phyloP scores from a whole-genome alignment of 2,888 invertebrate genomes.

The Campoplex capitator region DNA sequence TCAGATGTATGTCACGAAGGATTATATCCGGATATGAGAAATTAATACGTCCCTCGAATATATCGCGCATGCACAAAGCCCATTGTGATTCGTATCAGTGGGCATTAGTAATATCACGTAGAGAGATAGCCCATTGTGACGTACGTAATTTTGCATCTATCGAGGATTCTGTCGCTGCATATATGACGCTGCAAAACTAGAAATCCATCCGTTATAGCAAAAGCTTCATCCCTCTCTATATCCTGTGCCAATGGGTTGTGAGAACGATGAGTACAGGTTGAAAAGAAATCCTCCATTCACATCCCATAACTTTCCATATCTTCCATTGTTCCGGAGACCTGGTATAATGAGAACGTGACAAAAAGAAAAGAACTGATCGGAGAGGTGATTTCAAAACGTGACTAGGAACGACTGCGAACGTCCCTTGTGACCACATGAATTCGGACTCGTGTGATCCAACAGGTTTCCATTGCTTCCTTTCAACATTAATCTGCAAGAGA shows the following conservation, averaged over 20 bases:
- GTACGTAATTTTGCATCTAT: slow-evolving; percentile 28
- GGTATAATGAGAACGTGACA: neutral
- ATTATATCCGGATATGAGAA: slow-evolving; percentile 36
- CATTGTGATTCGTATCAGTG: slow-evolving; percentile 30
- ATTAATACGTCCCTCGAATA: slow-evolving; percentile 49
- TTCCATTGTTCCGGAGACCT: neutral
- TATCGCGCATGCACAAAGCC: slow-evolving; percentile 38
- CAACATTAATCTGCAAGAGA: neutral
- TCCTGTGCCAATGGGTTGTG: neutral
- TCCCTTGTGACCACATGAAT: neutral
- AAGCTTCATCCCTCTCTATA: neutral
- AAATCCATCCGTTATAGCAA: neutral
- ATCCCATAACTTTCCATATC: neutral
- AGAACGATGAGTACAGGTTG: neutral
- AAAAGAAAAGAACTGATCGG: neutral
- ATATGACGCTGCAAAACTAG: slow-evolving; percentile 25
- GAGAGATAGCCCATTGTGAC: slow-evolving; percentile 25
- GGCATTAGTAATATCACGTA: slow-evolving; percentile 37
- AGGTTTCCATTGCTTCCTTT: neutral
- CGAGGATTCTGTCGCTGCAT: neutral
- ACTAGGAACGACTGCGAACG: neutral
- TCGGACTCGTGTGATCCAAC: neutral
- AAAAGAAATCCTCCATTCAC: neutral
- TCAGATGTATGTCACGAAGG: neutral
- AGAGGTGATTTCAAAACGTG: neutral